Evolutionary conservation across 1,140 invertebrate species (phyloP).

Genomic region (Drepana arcuata): DNA sequence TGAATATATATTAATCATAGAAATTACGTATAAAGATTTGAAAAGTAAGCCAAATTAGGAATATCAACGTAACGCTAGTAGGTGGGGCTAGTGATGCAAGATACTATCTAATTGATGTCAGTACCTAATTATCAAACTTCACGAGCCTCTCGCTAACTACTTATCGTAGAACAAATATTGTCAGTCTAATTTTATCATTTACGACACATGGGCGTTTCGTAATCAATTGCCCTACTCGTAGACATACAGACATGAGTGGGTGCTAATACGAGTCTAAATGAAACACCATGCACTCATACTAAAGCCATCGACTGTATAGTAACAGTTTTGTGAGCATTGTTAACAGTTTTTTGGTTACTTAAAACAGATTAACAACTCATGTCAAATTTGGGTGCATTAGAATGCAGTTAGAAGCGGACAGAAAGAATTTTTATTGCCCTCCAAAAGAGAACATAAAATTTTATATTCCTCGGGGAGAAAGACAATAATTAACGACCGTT

Average conservation of each 20-base stretch:
- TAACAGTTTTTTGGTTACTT: conserved; percentile 37
- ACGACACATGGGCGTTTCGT: conserved; percentile 33
- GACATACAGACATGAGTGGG: conserved; percentile 8
- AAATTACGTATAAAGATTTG: conserved; percentile 16
- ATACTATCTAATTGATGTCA: conserved; percentile 55
- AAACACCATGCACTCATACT: conserved; percentile 18
- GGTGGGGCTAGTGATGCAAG: conserved; percentile 45
- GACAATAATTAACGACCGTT: conserved; percentile 33
- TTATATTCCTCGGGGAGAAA: conserved; percentile 36
- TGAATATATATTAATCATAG: too few relatives aligned
- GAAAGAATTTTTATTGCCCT: conserved; percentile 58
- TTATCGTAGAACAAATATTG: conserved; percentile 62
- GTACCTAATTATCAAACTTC: conserved; percentile 66
- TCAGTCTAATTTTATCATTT: conserved; percentile 40
- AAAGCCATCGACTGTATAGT: conserved; percentile 22
- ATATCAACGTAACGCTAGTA: conserved; percentile 16
- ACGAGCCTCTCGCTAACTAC: conserved; percentile 37
- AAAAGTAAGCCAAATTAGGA: conserved; percentile 32
- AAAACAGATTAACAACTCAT: conserved; percentile 45
- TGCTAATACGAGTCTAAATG: conserved; percentile 25
- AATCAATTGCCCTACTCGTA: conserved; percentile 22
- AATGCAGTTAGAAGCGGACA: conserved; percentile 38
- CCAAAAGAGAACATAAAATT: conserved; percentile 52
- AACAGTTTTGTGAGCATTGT: conserved; percentile 26
- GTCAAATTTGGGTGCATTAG: conserved; percentile 32